Evolutionary conservation across 2,888 invertebrate genomes (phyloP).

Genomic region (Eubasilissa splendida): DNA sequence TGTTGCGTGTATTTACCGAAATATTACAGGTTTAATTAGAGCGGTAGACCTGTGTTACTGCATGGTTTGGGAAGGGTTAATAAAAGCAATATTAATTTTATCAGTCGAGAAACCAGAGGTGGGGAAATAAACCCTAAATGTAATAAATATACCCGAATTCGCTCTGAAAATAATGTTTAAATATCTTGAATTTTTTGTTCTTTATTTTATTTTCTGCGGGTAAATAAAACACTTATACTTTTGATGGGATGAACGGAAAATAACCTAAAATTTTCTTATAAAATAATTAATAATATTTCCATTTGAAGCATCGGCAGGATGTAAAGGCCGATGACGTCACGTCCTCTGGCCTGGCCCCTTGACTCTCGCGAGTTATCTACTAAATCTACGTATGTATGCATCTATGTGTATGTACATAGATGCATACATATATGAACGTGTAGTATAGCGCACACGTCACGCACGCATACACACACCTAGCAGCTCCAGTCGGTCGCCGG

Average conservation of each 20-base stretch:
- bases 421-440: background rate
- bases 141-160: too few relatives aligned
- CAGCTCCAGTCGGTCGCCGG: background rate
- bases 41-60: too few relatives aligned
- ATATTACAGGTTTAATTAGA: too few relatives aligned
- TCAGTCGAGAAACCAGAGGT: too few relatives aligned
- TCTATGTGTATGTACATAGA: background rate
- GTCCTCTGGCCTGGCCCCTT: conserved; percentile 57
- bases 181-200: too few relatives aligned
- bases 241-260: background rate
- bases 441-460: conserved; percentile 4
- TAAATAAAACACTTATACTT: too few relatives aligned
- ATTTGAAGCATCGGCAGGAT: conserved; percentile 54
- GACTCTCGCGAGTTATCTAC: conserved; percentile 57
- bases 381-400: conserved; percentile 48
- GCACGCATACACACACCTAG: conserved; percentile 1
- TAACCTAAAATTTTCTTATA: background rate
- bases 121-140: too few relatives aligned
- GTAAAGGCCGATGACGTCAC: conserved; percentile 55
- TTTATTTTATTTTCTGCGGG: too few relatives aligned
- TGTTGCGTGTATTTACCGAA: too few relatives aligned
- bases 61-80: too few relatives aligned
- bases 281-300: conserved; percentile 21
- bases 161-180: too few relatives aligned
- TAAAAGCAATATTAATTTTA: too few relatives aligned